Conservation (phyloP, 1,140 invertebrate species). For the Saccostrea glomerata region DNA sequence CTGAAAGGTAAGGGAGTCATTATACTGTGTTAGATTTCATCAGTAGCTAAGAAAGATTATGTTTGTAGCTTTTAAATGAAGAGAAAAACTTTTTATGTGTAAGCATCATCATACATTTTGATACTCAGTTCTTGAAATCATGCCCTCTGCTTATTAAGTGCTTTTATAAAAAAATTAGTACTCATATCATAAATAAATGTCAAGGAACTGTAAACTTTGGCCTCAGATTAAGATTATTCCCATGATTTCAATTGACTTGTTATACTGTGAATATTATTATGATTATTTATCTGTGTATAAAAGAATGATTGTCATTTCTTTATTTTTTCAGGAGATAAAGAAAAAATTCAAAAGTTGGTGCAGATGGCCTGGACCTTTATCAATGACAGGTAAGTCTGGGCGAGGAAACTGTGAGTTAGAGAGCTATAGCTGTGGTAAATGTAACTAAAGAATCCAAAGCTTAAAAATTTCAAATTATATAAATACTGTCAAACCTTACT, state of each 20-base stretch:
- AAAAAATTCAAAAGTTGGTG: slow-evolving; percentile 96
- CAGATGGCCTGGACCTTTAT: slow-evolving; percentile 99
- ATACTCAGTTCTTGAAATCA: too few relatives aligned
- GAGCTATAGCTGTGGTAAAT: not conserved
- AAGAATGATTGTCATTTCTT: not conserved
- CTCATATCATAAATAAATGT: too few relatives aligned
- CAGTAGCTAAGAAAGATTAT: too few relatives aligned
- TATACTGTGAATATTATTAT: too few relatives aligned
- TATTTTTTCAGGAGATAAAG: slow-evolving; percentile 86
- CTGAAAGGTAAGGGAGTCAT: slow-evolving; percentile 85
- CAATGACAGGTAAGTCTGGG: slow-evolving; percentile 91
- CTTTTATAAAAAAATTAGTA: too few relatives aligned
- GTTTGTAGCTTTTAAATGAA: not conserved
- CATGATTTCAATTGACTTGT: too few relatives aligned
- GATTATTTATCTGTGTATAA: not conserved
- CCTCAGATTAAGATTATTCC: too few relatives aligned
- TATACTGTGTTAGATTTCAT: not conserved
- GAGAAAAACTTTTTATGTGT: too few relatives aligned
- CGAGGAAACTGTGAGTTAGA: not conserved
- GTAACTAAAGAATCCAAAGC: too few relatives aligned
- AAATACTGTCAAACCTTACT: not conserved
- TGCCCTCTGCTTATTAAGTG: too few relatives aligned
- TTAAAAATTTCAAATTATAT: not conserved
- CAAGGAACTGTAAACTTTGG: too few relatives aligned
- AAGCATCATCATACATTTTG: too few relatives aligned